Percentiles rank a stretch among this genome's conserved stretches.
phyloP scores from a whole-genome alignment of 2,888 invertebrate species.

The Vandiemenella viatica region DNA sequence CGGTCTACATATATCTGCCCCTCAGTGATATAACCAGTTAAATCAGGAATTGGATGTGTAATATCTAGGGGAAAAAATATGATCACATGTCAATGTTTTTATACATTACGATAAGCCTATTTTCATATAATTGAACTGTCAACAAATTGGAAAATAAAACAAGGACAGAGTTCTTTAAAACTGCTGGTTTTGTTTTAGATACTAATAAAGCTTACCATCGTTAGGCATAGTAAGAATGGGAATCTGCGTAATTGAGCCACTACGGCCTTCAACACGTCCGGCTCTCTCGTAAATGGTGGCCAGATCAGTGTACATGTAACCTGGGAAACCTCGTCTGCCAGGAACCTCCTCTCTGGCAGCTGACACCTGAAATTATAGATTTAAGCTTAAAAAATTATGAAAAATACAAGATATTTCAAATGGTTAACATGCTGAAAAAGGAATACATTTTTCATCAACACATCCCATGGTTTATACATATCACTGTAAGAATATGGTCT shows the following conservation, averaged over 20 bases:
- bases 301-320: constrained; percentile 99
- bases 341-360: constrained; percentile 99
- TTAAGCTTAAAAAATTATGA: too few species aligned
- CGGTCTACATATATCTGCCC: constrained; percentile 99
- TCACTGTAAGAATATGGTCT: too few species aligned
- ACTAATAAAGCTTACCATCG: constrained; percentile 43
- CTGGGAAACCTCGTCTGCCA: constrained; percentile 97
- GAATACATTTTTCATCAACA: background rate
- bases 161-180: too few species aligned
- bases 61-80: constrained; percentile 50
- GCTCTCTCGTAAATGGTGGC: constrained; percentile 99
- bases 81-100: too few species aligned
- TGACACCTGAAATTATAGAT: constrained; percentile 41
- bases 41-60: constrained; percentile 99
- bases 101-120: too few species aligned
- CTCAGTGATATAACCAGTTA: constrained; percentile 99
- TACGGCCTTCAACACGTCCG: constrained; percentile 95
- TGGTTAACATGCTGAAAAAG: too few species aligned
- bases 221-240: constrained; percentile 99
- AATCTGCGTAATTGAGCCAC: constrained; percentile 98
- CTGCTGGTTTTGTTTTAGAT: background rate
- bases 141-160: too few species aligned
- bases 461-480: background rate
- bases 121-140: too few species aligned
- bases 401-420: too few species aligned